Evolutionary conservation across 2,797 vertebrate species (phyloP), one percentile per base, ranked within the genome.

Genomic region (Sitta carolinensis): DNA sequence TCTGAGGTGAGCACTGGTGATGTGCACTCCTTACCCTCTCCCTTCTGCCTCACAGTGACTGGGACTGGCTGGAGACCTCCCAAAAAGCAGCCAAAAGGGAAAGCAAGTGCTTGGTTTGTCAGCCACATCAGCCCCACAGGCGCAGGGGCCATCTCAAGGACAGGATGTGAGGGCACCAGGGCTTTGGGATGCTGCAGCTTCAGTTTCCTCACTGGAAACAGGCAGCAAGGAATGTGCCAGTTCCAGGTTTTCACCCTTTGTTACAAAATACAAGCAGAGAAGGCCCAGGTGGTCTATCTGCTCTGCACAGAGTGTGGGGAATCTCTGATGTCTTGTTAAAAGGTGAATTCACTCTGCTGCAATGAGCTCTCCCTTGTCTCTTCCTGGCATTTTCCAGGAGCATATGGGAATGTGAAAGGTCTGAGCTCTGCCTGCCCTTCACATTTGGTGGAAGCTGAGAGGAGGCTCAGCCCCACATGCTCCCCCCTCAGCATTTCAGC

Each of bases 211-310:
- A 2, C 38, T 34, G 14, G 14, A 52, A 34, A 40, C 19, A 45
- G 57, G 45, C 78, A 75, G 27, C 5, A 13, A 45, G 40, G 38
- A 66, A 62, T 2, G 25, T 34, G 52, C 29, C 27, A 4, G 0
- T 48, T 36, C 42, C 70, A 48, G 2, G 1, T 45, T 89, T 91
- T 57, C 10, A 40, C 38, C 29, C 30, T 64, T 87, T 72, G 11
- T 25, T 40, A 21, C 7, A n/a, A 73, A 69, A 22, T 3, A 19
- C 0, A 11, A 73, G 40, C 67, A 58, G 59, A 62, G 29, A 36
- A 83, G 6, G 34, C 8, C 20, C 58, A 15, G 51, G 36, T n/a
- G 40, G 3, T 30, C 0, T 0, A 10, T 61, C 14, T 47, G 47
- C 61, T 63, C 8, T 16, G 29, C 45, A 11, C 4, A 6, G 25